These are phyloP conservation scores for Thymelicus sylvestris DNA, from an alignment of 2,888 invertebrate species.

Conservation along the genomic window DNA sequence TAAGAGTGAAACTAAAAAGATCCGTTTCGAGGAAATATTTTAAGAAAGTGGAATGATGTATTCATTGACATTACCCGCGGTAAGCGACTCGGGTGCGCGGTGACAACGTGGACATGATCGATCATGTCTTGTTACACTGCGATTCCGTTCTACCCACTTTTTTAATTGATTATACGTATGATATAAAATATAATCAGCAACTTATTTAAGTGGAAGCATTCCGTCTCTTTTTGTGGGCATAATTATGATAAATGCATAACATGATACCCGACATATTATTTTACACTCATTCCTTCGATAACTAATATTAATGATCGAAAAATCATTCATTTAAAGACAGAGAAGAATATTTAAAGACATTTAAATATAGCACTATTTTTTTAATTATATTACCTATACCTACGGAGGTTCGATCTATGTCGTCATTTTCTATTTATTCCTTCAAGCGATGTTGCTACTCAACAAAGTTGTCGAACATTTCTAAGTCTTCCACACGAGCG, in stretches of 20 bases:
- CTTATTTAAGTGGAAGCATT: neutral
- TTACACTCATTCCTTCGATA: too few species aligned
- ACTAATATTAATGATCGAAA: too few species aligned
- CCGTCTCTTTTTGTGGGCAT: neutral
- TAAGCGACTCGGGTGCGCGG: slow-evolving; percentile 17
- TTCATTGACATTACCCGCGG: slow-evolving; percentile 28
- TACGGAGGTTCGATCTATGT: too few species aligned
- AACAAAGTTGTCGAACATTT: slow-evolving; percentile 28
- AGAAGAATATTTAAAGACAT: too few species aligned
- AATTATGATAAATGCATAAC: neutral
- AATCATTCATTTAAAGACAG: too few species aligned
- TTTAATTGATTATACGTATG: neutral
- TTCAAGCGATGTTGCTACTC: neutral
- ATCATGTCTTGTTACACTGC: slow-evolving; percentile 2
- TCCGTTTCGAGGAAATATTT: slow-evolving; percentile 20
- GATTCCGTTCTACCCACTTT: neutral
- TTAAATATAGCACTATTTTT: too few species aligned
- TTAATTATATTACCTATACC: too few species aligned
- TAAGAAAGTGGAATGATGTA: slow-evolving; percentile 34
- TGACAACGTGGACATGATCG: slow-evolving; percentile 16
- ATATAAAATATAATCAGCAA: neutral
- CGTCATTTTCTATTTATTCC: slow-evolving; percentile 1
- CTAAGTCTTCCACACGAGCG: slow-evolving; percentile 32
- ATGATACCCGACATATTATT: neutral
- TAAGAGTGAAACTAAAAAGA: slow-evolving; percentile 25